Percentiles rank a stretch among this genome's conserved stretches.
Evolutionary conservation across 2,113 vertebrate genomes (phyloP).

Genomic region (Leucosticte australis): DNA sequence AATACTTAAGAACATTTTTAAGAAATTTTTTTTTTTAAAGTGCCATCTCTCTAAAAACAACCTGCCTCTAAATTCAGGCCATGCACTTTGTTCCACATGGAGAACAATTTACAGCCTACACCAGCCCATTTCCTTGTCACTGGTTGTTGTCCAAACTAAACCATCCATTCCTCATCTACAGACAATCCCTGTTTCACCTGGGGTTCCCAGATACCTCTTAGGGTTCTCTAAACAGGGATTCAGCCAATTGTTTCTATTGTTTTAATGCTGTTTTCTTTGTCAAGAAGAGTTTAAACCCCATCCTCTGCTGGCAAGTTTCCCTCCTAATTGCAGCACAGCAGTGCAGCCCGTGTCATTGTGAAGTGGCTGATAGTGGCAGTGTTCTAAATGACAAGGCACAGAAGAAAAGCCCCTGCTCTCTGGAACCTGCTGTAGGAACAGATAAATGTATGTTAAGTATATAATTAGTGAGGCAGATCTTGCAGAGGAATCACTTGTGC

Average conservation of each 20-base stretch:
- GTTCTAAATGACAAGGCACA: background rate
- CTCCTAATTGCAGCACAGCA: background rate
- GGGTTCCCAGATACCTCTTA: background rate
- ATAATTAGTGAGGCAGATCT: background rate
- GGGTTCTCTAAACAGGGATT: background rate
- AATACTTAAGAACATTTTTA: background rate
- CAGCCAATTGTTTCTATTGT: background rate
- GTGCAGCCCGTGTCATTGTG: background rate
- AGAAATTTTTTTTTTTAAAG: background rate
- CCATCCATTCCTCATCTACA: background rate
- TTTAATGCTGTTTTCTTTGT: background rate
- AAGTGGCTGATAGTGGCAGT: background rate
- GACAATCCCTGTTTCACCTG: background rate
- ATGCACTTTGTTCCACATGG: background rate
- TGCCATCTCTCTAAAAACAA: background rate
- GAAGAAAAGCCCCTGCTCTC: constrained; percentile 16
- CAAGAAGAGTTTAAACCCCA: background rate
- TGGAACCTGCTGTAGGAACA: background rate
- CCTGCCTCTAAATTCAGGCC: background rate
- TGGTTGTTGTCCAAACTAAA: background rate
- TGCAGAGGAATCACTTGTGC: background rate
- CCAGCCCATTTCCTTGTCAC: background rate
- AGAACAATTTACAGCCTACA: background rate
- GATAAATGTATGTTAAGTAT: background rate
- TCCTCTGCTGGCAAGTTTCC: background rate